Base-by-base conservation (phyloP, 2,888 invertebrate species). In the Cancer borealis region DNA sequence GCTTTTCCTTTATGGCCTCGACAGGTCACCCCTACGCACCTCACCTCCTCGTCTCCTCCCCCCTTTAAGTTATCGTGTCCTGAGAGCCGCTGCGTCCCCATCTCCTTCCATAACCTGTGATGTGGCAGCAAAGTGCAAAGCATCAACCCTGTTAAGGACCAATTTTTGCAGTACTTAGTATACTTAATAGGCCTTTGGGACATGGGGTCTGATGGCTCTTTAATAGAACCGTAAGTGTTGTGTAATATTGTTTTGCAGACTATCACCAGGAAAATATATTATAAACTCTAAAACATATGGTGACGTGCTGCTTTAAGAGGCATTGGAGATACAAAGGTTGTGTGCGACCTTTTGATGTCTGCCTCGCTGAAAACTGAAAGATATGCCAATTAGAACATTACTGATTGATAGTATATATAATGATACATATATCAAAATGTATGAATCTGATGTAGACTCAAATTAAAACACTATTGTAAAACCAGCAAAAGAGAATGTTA, bases 81-180 rank as follows among this genome's bases (percentile, higher is more conserved):
- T 26, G 79, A 79, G 79, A 30, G 79, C 79, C 79, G 79, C 30
- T 21, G 30, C 30, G 30, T 30, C 79, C 79, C 79, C 79, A 30
- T 79, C 79, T 26, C 73, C 73, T 79, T 8, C 14, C 30, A 79
- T 79, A 79, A 79, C 79, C 30, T 8, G 79, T 79, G 79, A 79
- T 79, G 79, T 30, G 79, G 30, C 79, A 30, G 79, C 30, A 79
- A 79, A 79, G 79, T 79, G 79, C 12, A 8, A 17, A 79, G 30
- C 79, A 79, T 79, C 26, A 79, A 79, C 79, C 79, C 79, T 30
- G 30, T 79, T 79, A 79, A 79, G 30, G 79, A 30, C 79, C 79
- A 79, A 26, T 79, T 79, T 79, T 79, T 79, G 79, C 79, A 21
- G 79, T 79, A 79, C 79, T 79, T 79, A 12, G 79, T 79, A 79